Base-by-base conservation (phyloP, 2,113 vertebrate species). In the Silurus meridionalis region DNA sequence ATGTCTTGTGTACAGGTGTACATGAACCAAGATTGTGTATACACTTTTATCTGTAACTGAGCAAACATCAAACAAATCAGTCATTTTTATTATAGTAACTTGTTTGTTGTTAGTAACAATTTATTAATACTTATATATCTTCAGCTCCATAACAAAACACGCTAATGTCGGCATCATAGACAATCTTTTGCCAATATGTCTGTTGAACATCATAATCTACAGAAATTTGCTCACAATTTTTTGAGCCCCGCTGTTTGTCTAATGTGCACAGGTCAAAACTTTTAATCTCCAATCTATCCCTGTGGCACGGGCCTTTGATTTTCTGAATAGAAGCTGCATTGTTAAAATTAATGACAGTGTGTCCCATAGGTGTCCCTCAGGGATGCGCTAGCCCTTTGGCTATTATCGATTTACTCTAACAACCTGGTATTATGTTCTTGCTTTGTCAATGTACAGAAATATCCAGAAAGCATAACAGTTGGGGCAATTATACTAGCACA, bases 361-460 rank as follows among this genome's bases (percentile, higher is more conserved):
- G 2, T 80, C 71, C 74, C 48, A 13, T 67, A 85, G 84, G 75
- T 79, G 50, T 67, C 53, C 83, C 84, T 85, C 74, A 57, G 74
- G 74, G 61, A 79, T 79, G 61, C 79, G 28, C 84, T 66, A 67
- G 61, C 6, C 74, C 60, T 66, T 79, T 78, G 48, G 11, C 63
- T 67, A 85, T 79, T 79, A 79, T 79, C 15, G 60, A 79, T 85
- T 79, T 79, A 81, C 78, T 86, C 66, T 25, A 72, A 85, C 84
- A 79, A 50, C 21, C 55, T 72, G 1, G 25, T 66, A 78, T 64
- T 78, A 78, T 25, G 17, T 58, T 77, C 15, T 25, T 52, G 55
- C 66, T 72, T 81, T 81, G 78, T 81, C 77, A 61, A 72, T 23
- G 78, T 58, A 86, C 53, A 72, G 23, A 81, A 69, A 52, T 25